Evolutionary conservation across 2,113 vertebrate genomes (phyloP).

Genomic region (Sphyrna mokarran): DNA sequence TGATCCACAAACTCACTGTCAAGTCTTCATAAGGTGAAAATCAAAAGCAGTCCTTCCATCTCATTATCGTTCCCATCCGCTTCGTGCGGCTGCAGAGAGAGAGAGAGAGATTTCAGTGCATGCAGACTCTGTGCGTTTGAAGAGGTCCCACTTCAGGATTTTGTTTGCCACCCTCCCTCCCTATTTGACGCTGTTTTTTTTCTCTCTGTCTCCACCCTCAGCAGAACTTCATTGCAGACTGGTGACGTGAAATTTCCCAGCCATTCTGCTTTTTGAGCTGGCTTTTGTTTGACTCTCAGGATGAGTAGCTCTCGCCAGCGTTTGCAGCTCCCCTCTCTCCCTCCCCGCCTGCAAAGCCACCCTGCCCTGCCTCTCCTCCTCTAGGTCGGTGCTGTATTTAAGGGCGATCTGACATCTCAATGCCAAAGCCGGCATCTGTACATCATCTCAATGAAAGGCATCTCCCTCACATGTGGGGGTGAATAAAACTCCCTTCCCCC

Average conservation of each 20-base stretch:
- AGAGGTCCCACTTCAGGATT: no score
- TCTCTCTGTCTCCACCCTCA: neutral
- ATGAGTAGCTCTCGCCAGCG: neutral
- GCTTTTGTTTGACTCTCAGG: neutral
- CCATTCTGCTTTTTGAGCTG: neutral
- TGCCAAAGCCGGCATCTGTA: neutral
- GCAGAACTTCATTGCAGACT: neutral
- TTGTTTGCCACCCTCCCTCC: neutral
- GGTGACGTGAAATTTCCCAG: neutral
- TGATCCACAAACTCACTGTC: no score
- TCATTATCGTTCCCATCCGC: neutral
- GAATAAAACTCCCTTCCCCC: neutral
- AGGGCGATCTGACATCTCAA: neutral
- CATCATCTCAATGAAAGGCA: neutral
- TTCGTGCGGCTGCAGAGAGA: no score
- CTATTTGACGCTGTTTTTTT: no score
- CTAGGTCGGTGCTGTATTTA: neutral
- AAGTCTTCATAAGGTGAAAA: neutral
- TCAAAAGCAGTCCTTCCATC: neutral
- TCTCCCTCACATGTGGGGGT: neutral
- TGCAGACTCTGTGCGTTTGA: neutral
- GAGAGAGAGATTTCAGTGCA: neutral
- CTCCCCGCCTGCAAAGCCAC: no score
- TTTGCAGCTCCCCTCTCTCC: no score
- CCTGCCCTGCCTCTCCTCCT: neutral